Base-by-base conservation (phyloP, 2,797 vertebrate species). In the Leptoclinus maculatus region DNA sequence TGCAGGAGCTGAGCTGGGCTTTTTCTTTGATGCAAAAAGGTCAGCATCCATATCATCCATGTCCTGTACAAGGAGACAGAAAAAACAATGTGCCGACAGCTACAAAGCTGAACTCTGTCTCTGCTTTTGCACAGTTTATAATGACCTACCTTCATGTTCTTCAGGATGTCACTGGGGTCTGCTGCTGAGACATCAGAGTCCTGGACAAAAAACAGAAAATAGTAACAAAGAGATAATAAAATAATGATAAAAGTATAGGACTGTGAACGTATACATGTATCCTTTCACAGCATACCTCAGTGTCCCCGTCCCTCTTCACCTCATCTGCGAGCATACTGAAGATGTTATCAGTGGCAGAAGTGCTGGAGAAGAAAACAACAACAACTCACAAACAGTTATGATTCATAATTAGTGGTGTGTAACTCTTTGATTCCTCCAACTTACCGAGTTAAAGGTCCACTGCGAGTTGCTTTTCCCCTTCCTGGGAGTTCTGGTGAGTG, bases 1-100 rank as follows among this genome's bases (percentile, higher is more conserved):
- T 54, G 73, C 66, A 2, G 92, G 91, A 36, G 92, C 86, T 9
- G 89, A 92, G 45, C 75, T 87, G 9, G 90, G 78, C 82, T 95
- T 97, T 85, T 89, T 95, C 65, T 91, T 93, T 41, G 91, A 86
- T 60, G 91, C 83, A 71, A 98, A 94, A 69, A 97, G 92, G 25
- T 96, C 95, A 2, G 94, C 95, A 2, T 97, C 97, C 96, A 97
- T 94, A 29, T 96, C 95, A 2, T 97, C 97, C 47, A 97, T 94
- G 65, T 95, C 94, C 97, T 98, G 82, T 54, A 34, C 2, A 71
- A 7, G 41, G 41, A 78, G 2, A 51, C 29, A 67, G 29, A 62
- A 27, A 68, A 36, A 21, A 25, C 13, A 34, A 63, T 12, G 16
- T 1, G 25, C n/a, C 49, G 41, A 47, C 3, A 34, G 41, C 8